These are phyloP conservation scores for Agrenia bidenticulata DNA, from an alignment of 2,888 invertebrate species.

Conservation along the genomic window DNA sequence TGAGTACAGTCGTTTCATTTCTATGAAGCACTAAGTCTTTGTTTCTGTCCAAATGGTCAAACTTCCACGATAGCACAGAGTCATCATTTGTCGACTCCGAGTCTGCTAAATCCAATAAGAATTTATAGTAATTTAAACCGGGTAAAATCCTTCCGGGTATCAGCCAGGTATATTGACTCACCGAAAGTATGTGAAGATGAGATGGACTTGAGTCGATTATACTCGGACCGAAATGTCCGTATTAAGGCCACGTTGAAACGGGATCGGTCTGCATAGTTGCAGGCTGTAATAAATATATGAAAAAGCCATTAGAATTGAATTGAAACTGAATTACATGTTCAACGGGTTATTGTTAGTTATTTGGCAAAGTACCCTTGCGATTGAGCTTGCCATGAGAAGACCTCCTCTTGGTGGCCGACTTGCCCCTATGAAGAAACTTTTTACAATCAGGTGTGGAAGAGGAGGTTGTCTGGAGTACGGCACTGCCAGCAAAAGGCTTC, in stretches of 20 bases:
- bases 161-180: too few species aligned
- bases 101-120: conserved; percentile 26
- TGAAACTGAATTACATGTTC: not conserved
- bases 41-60: conserved; percentile 77
- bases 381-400: conserved; percentile 49
- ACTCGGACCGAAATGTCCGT: conserved; percentile 78
- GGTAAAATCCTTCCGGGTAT: too few species aligned
- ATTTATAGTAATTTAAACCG: too few species aligned
- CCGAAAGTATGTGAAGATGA: conserved; percentile 3
- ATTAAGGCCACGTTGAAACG: conserved; percentile 82
- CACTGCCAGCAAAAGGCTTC: conserved; percentile 75
- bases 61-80: conserved; percentile 72
- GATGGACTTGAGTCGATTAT: conserved; percentile 40
- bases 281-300: conserved; percentile 59
- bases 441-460: conserved; percentile 67
- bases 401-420: conserved; percentile 49
- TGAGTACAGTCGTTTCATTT: conserved; percentile 77
- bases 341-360: too few species aligned
- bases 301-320: not conserved
- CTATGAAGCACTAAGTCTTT: conserved; percentile 74
- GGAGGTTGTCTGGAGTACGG: conserved; percentile 63
- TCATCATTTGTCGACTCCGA: conserved; percentile 42
- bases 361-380: conserved; percentile 52
- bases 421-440: conserved; percentile 52
- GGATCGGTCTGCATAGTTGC: conserved; percentile 72